Conservation (phyloP, 1,140 invertebrate genomes). For the Lucilia cuprina region DNA sequence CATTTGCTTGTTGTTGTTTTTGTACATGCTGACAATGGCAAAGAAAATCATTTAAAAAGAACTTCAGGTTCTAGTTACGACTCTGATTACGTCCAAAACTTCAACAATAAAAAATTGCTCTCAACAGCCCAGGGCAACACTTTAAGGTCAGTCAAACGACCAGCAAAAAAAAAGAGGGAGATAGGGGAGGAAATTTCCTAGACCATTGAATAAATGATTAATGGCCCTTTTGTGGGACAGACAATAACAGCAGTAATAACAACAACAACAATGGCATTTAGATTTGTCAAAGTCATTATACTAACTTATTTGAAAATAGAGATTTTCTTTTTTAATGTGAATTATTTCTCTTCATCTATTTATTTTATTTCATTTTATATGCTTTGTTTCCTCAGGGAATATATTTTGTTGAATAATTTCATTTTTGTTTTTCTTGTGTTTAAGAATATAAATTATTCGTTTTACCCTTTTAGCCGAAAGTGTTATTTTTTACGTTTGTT, state of each 20-base stretch:
- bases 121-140: neutral
- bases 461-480: no score
- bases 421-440: neutral
- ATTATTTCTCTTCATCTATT: neutral
- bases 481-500: no score
- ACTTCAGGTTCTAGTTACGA: neutral
- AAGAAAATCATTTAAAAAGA: neutral
- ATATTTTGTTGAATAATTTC: neutral
- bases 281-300: conserved; percentile 11
- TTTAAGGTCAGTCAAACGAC: neutral
- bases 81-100: neutral
- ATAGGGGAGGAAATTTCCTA: neutral
- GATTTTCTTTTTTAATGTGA: neutral
- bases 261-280: neutral
- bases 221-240: conserved; percentile 4
- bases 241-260: neutral
- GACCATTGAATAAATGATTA: neutral
- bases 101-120: neutral
- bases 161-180: neutral
- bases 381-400: neutral
- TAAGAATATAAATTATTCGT: neutral
- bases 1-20: neutral
- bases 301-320: neutral
- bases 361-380: neutral
- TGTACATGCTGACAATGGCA: no score